These are phyloP conservation scores for Metellina segmentata DNA, from an alignment of 2,888 invertebrate species.

Conservation along the genomic window DNA sequence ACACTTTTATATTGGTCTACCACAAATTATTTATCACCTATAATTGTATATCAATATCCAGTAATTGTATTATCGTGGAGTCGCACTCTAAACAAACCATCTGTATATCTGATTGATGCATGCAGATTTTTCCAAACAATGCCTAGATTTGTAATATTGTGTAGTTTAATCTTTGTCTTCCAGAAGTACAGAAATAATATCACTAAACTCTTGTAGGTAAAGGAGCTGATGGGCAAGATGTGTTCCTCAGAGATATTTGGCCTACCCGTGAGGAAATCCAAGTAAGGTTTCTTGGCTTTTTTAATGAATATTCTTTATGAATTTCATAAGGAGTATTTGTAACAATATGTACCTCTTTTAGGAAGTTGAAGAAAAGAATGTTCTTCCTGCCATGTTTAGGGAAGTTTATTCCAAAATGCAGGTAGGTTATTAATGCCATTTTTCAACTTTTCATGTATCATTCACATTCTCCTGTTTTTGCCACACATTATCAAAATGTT, in stretches of 20 bases:
- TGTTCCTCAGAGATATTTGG: conserved; percentile 97
- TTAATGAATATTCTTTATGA: not conserved
- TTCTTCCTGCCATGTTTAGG: conserved; percentile 98
- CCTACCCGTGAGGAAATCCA: conserved; percentile 93
- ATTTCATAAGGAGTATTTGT: not conserved
- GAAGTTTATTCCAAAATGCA: conserved; percentile 92
- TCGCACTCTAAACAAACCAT: no score
- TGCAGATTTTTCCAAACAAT: no score
- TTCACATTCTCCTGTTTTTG: not conserved
- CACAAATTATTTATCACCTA: no score
- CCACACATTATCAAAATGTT: not conserved
- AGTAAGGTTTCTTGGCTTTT: conserved; percentile 81
- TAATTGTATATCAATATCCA: no score
- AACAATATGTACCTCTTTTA: conserved; percentile 59
- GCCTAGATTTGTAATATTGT: no score
- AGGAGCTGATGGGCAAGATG: conserved; percentile 86
- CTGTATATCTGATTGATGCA: no score
- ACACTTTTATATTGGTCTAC: no score
- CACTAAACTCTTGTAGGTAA: conserved; percentile 52
- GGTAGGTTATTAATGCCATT: conserved; percentile 54
- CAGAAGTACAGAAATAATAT: no score
- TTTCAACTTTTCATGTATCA: conserved; percentile 79
- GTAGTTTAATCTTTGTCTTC: no score
- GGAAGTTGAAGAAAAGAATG: conserved; percentile 90
- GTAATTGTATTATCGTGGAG: no score